Evolutionary conservation across 2,113 vertebrate species (phyloP).

Genomic region (Rallus limicola): DNA sequence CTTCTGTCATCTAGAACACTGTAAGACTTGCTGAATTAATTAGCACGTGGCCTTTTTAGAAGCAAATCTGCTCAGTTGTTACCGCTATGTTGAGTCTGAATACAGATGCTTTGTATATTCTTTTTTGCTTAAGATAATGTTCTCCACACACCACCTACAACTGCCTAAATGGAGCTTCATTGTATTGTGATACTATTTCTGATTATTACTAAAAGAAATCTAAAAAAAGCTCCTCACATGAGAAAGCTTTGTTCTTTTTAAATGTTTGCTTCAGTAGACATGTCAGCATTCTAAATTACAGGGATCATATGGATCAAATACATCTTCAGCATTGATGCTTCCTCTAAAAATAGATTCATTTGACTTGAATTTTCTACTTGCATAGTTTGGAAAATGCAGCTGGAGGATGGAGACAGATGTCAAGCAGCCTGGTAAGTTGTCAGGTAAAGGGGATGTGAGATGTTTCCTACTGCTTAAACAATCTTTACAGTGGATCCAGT

Average conservation of each 20-base stretch:
- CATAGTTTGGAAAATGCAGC: not conserved
- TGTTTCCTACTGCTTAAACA: not conserved
- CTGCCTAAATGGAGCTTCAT: not conserved
- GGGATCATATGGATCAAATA: not conserved
- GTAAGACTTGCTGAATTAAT: not conserved
- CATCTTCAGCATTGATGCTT: not conserved
- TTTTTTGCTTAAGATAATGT: constrained; percentile 5
- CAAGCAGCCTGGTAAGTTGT: not conserved
- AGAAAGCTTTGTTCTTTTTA: not conserved
- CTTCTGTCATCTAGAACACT: not conserved
- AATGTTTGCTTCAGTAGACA: not conserved
- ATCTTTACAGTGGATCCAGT: not conserved
- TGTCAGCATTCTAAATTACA: not conserved
- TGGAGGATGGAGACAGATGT: not conserved
- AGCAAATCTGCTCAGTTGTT: not conserved
- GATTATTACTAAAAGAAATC: constrained; percentile 2
- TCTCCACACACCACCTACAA: constrained; percentile 2
- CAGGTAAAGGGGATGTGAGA: not conserved
- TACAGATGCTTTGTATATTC: not conserved
- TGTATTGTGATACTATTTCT: constrained; percentile 32
- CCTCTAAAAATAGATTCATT: not conserved
- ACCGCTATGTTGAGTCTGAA: not conserved
- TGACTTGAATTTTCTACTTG: not conserved
- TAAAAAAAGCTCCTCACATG: not conserved
- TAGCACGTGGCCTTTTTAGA: not conserved